phyloP scores from a whole-genome alignment of 2,113 vertebrate genomes.

The Archocentrus centrarchus region DNA sequence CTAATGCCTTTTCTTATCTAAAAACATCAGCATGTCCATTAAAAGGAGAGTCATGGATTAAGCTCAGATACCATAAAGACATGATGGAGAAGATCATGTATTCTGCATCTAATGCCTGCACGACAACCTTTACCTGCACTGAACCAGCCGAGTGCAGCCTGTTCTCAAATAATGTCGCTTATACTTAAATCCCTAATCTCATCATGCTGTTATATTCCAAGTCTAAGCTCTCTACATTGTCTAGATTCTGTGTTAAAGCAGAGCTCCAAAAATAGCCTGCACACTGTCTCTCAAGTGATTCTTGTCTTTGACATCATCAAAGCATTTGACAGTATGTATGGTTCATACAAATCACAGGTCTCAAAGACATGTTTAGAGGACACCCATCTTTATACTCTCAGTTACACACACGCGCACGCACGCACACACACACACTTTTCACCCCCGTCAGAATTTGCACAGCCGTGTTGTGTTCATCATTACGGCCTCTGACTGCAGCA shows the following conservation, averaged over 20 bases:
- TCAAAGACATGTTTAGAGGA: conserved; percentile 13
- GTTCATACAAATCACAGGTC: conserved; percentile 30
- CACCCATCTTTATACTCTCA: not conserved
- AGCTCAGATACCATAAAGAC: conserved; percentile 6
- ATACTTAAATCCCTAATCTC: conserved; percentile 51
- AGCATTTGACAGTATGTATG: not conserved
- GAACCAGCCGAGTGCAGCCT: not conserved
- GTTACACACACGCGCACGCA: not conserved
- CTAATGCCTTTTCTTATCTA: not conserved
- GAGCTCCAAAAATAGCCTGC: conserved; percentile 19
- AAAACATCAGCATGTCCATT: conserved; percentile 29
- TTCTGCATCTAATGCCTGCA: conserved; percentile 40
- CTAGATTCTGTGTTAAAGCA: conserved; percentile 26
- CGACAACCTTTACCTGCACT: conserved; percentile 16
- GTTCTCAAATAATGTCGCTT: conserved; percentile 14
- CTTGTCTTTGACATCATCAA: conserved; percentile 8
- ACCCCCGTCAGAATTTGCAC: conserved; percentile 17
- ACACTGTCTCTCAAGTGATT: not conserved
- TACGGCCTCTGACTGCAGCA: conserved; percentile 17
- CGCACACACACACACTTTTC: conserved; percentile 4
- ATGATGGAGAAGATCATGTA: conserved; percentile 26
- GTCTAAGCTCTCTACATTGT: conserved; percentile 9
- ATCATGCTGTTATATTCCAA: conserved; percentile 30
- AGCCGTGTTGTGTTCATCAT: conserved; percentile 30
- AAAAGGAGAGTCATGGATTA: conserved; percentile 42